A percentile compares a stretch with the other conserved stretches of the same genome.
Conservation (phyloP, 1,140 invertebrate genomes). For the Oedothorax gibbosus region DNA sequence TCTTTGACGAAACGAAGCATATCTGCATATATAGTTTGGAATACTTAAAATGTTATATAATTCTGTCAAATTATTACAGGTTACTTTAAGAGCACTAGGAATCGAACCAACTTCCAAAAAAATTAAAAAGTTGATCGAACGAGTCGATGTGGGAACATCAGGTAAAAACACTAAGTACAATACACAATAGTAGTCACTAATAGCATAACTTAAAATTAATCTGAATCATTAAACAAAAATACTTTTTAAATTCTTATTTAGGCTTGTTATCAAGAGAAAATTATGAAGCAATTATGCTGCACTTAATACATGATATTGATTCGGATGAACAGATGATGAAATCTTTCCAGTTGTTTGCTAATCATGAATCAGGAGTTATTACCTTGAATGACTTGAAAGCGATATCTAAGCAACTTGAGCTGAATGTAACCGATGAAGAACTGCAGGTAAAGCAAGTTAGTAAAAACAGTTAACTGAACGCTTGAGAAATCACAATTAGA, state of each 20-base stretch:
- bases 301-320: conserved; percentile 39
- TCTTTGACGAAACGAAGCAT: too few species aligned
- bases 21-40: too few species aligned
- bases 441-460: not conserved
- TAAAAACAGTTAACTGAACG: not conserved
- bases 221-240: conserved; percentile 7
- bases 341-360: conserved; percentile 17
- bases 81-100: conserved; percentile 41
- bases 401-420: not conserved
- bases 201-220: too few species aligned
- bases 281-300: conserved; percentile 15
- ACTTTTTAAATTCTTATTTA: not conserved
- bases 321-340: conserved; percentile 38
- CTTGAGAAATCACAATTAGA: too few species aligned
- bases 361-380: not conserved
- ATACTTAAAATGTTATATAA: too few species aligned
- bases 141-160: not conserved
- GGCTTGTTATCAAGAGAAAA: conserved; percentile 38
- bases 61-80: conserved; percentile 1
- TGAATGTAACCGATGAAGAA: conserved; percentile 29
- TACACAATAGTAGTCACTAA: too few species aligned
- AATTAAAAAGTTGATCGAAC: conserved; percentile 34
- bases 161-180: not conserved
- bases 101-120: conserved; percentile 45
- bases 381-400: conserved; percentile 6